Evolutionary conservation across 2,797 vertebrate genomes (phyloP), one percentile per base, ranked within the genome.

Genomic region (Chaetodon trifasciatus): DNA sequence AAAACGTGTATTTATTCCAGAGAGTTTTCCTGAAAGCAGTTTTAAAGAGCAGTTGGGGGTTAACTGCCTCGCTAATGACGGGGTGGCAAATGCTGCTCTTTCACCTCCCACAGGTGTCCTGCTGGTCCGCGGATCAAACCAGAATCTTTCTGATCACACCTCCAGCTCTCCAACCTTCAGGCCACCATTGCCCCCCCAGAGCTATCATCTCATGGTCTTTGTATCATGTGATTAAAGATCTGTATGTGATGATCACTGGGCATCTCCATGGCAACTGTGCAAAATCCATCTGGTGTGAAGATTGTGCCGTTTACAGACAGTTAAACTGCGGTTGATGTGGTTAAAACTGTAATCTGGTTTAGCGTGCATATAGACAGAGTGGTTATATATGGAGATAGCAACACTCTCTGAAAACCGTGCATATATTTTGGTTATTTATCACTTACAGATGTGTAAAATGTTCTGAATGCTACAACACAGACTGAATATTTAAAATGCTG

Each of bases 221-320:
- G 39, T n/a, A 47, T 68, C 8, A 28, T 1, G 2, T 60, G 15
- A 65, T 65, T 6, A 65, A 15, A 44, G 32, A 8, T 42, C 39
- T 16, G 42, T 13, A 24, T 62, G 23, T 40, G 58, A 39, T 0
- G 10, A 60, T 37, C 9, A 8, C 28, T 53, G 21, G 60, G 10
- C 42, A n/a, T 49, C 55, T 47, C 9, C 17, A 70, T 32, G 40
- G 28, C 23, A 55, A 39, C 21, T 5, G 8, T 6, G n/a, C n/a
- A 68, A 44, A 19, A n/a, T 5, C 70, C 71, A 46, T 46, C 71
- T 55, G 35, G 13, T 74, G 40, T 42, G 19, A 44, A 53, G 19
- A 5, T 24, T 21, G 17, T 23, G 32, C 16, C 32, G 5, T 37
- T 21, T 19, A 21, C 10, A 55, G 9, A 57, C 32, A 23, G 11